phyloP scores from a whole-genome alignment of 2,113 vertebrate genomes.

The Zosterops lateralis region DNA sequence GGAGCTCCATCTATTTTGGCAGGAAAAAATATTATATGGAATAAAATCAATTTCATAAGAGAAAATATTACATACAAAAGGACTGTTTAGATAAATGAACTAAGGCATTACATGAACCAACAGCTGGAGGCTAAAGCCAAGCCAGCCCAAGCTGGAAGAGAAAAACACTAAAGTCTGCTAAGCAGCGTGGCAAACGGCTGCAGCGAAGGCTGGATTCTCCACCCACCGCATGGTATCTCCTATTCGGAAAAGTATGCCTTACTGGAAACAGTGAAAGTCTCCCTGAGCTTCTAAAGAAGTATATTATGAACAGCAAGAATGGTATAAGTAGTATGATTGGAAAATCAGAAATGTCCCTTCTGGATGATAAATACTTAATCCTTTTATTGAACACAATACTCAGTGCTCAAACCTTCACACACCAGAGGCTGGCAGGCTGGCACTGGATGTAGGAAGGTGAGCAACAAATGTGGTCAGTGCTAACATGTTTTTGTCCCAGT shows the following conservation, averaged over 20 bases:
- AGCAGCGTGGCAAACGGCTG: background rate
- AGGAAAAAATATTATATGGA: background rate
- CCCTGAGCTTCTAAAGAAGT: background rate
- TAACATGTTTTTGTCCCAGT: background rate
- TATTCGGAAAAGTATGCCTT: background rate
- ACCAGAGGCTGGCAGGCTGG: fast-evolving
- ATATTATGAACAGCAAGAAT: background rate
- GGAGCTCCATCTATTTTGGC: background rate
- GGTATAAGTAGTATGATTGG: fast-evolving
- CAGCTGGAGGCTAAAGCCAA: constrained; percentile 24
- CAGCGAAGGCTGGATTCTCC: background rate
- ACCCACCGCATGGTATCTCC: background rate
- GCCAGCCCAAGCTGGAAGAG: background rate
- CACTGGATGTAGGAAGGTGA: background rate
- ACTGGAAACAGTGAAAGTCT: background rate
- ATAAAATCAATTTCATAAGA: background rate
- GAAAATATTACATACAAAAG: background rate
- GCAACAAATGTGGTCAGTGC: background rate
- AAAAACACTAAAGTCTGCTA: background rate
- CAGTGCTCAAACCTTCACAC: background rate
- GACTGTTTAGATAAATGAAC: background rate
- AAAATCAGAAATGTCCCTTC: background rate
- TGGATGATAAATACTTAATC: background rate
- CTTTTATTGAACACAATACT: fast-evolving
- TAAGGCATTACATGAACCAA: background rate